Conservation (phyloP, 2,888 invertebrate species). For the Busseola fusca region DNA sequence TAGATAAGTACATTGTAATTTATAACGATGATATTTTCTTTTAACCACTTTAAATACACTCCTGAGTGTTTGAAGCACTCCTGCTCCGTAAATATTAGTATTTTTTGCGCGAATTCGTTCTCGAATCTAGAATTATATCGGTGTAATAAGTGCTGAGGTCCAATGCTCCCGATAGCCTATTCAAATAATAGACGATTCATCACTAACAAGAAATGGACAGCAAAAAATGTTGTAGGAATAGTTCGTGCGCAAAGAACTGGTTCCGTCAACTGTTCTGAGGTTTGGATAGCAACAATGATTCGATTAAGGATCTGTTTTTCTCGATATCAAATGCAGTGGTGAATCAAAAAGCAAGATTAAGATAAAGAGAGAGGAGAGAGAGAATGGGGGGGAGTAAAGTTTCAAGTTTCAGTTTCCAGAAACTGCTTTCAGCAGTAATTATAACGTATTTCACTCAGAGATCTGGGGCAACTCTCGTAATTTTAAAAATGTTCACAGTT, state of each 20-base stretch:
- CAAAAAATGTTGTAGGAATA: conserved; percentile 69
- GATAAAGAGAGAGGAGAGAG: not conserved
- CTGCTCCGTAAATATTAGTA: conserved; percentile 53
- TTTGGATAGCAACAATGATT: not conserved
- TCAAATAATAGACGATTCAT: conserved; percentile 79
- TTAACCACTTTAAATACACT: conserved; percentile 43
- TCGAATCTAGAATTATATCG: conserved; percentile 58
- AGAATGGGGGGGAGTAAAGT: not conserved
- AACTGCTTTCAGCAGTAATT: not conserved
- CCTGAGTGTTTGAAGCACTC: conserved; percentile 47
- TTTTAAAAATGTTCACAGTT: not conserved
- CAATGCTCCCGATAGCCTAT: conserved; percentile 70
- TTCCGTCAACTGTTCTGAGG: conserved; percentile 49
- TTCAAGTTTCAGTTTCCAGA: not conserved
- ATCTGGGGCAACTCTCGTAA: not conserved
- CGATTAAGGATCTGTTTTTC: not conserved
- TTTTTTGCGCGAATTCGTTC: conserved; percentile 51
- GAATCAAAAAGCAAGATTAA: not conserved
- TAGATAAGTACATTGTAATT: conserved; percentile 39
- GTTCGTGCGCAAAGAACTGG: conserved; percentile 47
- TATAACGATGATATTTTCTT: conserved; percentile 33
- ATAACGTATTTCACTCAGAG: not conserved
- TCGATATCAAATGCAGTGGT: not conserved
- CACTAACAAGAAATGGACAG: conserved; percentile 77
- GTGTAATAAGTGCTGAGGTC: conserved; percentile 62